These are phyloP conservation scores for Spheniscus humboldti DNA, from an alignment of 2,797 vertebrate species.

Conservation along the genomic window DNA sequence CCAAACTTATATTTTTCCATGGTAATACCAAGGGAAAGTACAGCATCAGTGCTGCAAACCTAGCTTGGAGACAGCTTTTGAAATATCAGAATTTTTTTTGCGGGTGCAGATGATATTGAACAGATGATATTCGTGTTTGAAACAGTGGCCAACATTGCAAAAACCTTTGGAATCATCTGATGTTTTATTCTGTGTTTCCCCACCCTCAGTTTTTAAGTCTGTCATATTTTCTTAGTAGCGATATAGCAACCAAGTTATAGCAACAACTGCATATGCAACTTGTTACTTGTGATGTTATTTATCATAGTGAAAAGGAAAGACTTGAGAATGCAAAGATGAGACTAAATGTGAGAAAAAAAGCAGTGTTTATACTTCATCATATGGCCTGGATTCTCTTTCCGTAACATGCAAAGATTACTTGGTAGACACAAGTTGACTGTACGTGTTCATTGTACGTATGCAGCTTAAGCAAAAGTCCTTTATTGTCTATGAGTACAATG, in stretches of 20 bases:
- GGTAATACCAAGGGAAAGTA: neutral
- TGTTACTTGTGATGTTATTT: neutral
- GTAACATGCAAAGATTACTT: neutral
- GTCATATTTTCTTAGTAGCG: neutral
- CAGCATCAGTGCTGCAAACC: neutral
- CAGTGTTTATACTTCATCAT: neutral
- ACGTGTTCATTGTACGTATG: accelerated
- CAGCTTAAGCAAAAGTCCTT: neutral
- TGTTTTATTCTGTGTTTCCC: neutral
- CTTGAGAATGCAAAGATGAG: neutral
- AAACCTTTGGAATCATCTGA: neutral
- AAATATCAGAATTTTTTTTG: neutral
- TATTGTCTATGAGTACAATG: neutral
- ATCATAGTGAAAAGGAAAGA: neutral
- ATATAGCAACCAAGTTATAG: neutral
- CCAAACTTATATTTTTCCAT: neutral
- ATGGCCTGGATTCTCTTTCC: neutral
- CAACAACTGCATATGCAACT: neutral
- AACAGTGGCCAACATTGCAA: neutral
- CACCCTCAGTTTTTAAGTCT: neutral
- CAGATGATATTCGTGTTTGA: neutral
- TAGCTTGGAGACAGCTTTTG: neutral
- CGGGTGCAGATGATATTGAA: neutral
- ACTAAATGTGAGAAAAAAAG: neutral
- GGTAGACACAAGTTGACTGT: neutral